These are phyloP conservation scores for Pseudomugil tenellus DNA, from an alignment of 2,797 vertebrate genomes.

Conservation along the genomic window DNA sequence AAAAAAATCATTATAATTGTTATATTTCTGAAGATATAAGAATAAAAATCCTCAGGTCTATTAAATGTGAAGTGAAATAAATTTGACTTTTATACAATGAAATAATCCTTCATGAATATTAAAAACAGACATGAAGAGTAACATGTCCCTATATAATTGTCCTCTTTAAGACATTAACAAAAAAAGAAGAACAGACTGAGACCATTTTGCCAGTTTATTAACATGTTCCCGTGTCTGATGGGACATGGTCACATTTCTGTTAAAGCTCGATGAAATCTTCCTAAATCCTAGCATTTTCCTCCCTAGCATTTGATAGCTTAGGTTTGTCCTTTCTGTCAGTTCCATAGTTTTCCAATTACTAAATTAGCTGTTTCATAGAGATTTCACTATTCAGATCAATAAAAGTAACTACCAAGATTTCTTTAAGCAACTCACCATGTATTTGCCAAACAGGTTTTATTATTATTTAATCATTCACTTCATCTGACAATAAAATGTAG, in stretches of 20 bases:
- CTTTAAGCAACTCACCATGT: background rate
- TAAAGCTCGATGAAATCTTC: background rate
- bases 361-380: background rate
- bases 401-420: background rate
- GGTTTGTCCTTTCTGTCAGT: conserved; percentile 6
- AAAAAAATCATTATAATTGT: too few relatives aligned
- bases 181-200: background rate
- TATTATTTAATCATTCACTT: background rate
- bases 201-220: too few relatives aligned
- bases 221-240: too few relatives aligned
- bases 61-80: too few relatives aligned
- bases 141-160: too few relatives aligned
- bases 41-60: too few relatives aligned
- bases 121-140: too few relatives aligned
- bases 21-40: too few relatives aligned
- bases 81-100: too few relatives aligned
- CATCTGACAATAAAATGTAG: conserved; percentile 23
- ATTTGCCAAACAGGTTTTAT: background rate
- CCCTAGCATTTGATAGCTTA: conserved; percentile 21
- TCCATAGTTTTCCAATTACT: conserved; percentile 3
- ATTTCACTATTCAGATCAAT: conserved; percentile 3
- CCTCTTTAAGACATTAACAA: conserved; percentile 14
- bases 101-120: too few relatives aligned
- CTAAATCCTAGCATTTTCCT: conserved; percentile 24
- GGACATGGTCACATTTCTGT: conserved; percentile 9